A percentile compares a stretch with the other conserved stretches of the same genome.
These are phyloP conservation scores for Neuroterus valhalla DNA, from an alignment of 1,140 invertebrate species.

Conservation along the genomic window DNA sequence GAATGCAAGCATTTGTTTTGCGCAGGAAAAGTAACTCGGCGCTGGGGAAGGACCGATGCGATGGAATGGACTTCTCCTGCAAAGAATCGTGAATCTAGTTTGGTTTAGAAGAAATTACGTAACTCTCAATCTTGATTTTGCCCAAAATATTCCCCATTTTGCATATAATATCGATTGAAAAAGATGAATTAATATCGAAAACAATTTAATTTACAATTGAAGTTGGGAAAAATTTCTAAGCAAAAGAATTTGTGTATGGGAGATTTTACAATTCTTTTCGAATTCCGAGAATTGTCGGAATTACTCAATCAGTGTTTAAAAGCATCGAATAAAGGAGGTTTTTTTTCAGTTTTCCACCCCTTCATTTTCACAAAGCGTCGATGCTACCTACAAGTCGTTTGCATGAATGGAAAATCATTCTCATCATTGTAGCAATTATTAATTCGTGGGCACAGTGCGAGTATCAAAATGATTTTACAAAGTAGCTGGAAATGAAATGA, in stretches of 20 bases:
- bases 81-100: slow-evolving; percentile 20
- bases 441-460: no score
- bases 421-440: no score
- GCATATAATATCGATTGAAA: not conserved
- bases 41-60: slow-evolving; percentile 20
- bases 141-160: slow-evolving; percentile 2
- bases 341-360: not conserved
- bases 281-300: slow-evolving; percentile 18
- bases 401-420: not conserved
- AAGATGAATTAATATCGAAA: no score
- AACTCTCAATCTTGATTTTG: not conserved
- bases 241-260: no score
- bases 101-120: slow-evolving; percentile 6
- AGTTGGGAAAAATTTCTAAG: no score
- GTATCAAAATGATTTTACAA: no score
- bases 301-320: not conserved
- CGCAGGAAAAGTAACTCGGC: slow-evolving; percentile 22
- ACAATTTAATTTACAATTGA: no score
- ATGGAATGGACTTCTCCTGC: slow-evolving; percentile 30
- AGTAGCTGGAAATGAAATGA: no score
- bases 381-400: slow-evolving; percentile 64
- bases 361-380: not conserved
- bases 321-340: not conserved
- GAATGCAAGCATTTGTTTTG: slow-evolving; percentile 39
- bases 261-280: slow-evolving; percentile 7